These are phyloP conservation scores for Nicator chloris DNA, from an alignment of 2,113 vertebrate species.

Conservation along the genomic window DNA sequence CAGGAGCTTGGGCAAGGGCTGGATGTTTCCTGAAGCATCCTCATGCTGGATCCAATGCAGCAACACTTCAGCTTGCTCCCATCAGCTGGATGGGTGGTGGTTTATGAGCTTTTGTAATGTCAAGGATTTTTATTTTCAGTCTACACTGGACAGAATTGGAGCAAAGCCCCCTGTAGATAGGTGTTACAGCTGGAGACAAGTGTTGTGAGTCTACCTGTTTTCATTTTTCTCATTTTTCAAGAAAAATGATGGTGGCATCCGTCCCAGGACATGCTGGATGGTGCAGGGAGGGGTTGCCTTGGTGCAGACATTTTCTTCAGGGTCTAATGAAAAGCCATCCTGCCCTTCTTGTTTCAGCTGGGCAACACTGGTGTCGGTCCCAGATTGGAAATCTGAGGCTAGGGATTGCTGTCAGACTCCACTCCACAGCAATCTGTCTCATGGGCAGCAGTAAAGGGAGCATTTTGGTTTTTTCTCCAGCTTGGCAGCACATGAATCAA, in stretches of 20 bases:
- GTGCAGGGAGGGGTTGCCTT: neutral
- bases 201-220: neutral
- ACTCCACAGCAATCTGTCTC: neutral
- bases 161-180: neutral
- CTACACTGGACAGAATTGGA: neutral
- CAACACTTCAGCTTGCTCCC: neutral
- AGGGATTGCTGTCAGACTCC: neutral
- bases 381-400: neutral
- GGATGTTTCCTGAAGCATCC: neutral
- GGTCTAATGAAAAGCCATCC: neutral
- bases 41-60: neutral
- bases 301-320: neutral
- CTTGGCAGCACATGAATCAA: neutral
- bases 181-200: neutral
- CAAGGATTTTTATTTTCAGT: neutral
- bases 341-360: neutral
- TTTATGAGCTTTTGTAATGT: neutral
- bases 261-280: neutral
- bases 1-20: neutral
- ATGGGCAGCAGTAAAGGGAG: neutral
- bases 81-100: rapidly evolving
- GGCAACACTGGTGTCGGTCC: rapidly evolving
- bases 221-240: neutral
- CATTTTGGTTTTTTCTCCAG: neutral
- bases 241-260: neutral